A percentile compares a stretch with the other conserved stretches of the same genome.
Evolutionary conservation across 2,113 vertebrate species (phyloP).

Genomic region (Rutilus rutilus): DNA sequence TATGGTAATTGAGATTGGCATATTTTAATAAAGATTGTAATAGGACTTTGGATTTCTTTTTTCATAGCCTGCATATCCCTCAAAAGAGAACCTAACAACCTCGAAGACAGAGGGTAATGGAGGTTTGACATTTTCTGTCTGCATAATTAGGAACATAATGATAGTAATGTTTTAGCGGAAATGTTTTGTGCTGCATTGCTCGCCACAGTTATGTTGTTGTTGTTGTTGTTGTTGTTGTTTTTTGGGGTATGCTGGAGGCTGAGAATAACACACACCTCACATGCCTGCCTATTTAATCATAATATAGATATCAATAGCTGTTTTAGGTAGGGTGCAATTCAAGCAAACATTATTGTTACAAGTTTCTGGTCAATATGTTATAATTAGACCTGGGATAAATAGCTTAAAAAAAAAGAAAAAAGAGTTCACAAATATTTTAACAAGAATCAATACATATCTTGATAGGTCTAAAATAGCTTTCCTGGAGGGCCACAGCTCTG

Average conservation of each 20-base stretch:
- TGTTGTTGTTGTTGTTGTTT: rapidly evolving
- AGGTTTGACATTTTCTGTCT: not conserved
- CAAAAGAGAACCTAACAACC: not conserved
- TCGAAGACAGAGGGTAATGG: not conserved
- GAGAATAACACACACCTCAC: not conserved
- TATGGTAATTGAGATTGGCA: too few species aligned
- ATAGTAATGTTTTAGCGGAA: not conserved
- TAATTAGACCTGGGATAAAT: not conserved
- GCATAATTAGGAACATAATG: not conserved
- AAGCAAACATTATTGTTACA: not conserved
- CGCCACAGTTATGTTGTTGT: not conserved
- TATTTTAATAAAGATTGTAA: not conserved
- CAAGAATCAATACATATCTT: not conserved
- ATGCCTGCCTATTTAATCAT: not conserved
- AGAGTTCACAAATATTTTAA: not conserved
- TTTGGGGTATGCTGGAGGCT: not conserved
- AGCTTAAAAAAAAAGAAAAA: not conserved
- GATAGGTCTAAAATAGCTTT: not conserved
- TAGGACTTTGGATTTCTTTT: not conserved
- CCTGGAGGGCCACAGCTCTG: too few species aligned
- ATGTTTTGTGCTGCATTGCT: not conserved
- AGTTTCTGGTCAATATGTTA: not conserved
- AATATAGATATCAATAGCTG: not conserved
- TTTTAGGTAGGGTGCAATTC: not conserved
- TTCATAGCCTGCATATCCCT: not conserved